A percentile compares a stretch with the other conserved stretches of the same genome.
Evolutionary conservation across 2,888 invertebrate species (phyloP).

Genomic region (Eristalis tenax): DNA sequence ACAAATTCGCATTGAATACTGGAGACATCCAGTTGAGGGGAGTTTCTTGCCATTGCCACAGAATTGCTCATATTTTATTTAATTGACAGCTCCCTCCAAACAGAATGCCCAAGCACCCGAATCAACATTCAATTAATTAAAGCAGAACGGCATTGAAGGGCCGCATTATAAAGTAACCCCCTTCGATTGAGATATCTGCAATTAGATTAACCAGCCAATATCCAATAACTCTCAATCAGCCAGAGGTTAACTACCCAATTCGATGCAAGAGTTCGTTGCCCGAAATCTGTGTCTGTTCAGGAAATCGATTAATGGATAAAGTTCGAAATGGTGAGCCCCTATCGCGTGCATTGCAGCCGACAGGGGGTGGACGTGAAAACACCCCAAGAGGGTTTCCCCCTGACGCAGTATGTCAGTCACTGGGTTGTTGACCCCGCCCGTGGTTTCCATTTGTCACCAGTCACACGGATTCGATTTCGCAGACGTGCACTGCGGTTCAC

Average conservation of each 20-base stretch:
- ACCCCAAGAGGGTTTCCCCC: neutral
- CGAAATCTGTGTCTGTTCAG: neutral
- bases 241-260: neutral
- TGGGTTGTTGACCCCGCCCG: neutral
- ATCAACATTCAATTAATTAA: neutral
- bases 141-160: neutral
- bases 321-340: neutral
- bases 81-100: too few relatives aligned
- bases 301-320: neutral
- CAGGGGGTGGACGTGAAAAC: neutral
- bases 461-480: neutral
- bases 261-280: neutral
- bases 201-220: neutral
- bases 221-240: neutral
- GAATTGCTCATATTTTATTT: too few relatives aligned
- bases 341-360: neutral
- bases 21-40: too few relatives aligned
- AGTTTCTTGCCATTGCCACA: too few relatives aligned
- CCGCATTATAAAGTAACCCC: neutral
- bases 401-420: neutral
- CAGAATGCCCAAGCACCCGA: neutral
- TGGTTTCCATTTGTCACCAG: slow-evolving; percentile 13
- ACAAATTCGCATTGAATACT: too few relatives aligned
- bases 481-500: neutral
- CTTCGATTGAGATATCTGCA: neutral